Base-by-base conservation (phyloP, 2,888 invertebrate species). In the Arge pagana region DNA sequence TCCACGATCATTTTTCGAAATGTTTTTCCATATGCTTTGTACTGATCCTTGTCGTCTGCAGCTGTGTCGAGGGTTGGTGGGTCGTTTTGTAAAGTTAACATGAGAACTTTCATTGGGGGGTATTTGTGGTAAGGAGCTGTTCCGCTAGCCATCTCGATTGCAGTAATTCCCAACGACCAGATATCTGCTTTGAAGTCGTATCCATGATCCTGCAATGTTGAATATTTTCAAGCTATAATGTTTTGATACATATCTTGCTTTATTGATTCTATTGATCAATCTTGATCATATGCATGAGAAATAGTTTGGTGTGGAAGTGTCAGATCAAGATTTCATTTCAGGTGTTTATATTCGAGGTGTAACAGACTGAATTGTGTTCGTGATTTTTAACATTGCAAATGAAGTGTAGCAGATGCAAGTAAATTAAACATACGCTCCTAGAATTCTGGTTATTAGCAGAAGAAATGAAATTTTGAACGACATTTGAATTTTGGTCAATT, bases 61-160 rank as follows among this genome's bases (percentile, higher is more conserved):
- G 89, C 88, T 70, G 97, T 95, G 69, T 99, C 99, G 64, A 99
- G 80, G 35, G 89, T 90, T 1, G 99, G 99, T 8, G 99, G 97
- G 68, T 98, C 98, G 71, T 99, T 98, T 79, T 98, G 96, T 54
- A 99, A 80, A 0, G 98, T 99, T 59, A 99, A 79, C 96, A 99
- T 97, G 51, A 99, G 81, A 45, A 99, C 93, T 81, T 99, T 99
- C 97, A 99, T 97, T 1, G 99, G 96, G 24, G 99, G 96, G 76
- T 93, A 98, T 77, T 96, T 97, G 76, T 98, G 97, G 76, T 99
- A 99, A 0, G 99, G 99, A 0, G 99, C 98, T 0, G 96, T 96
- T 10, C 96, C 96, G 1, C 96, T 94, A 1, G 97, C 98, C 88
- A 99, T 89, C 80, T 99, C 99, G 64, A 99, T 97, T 0, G 98